phyloP scores from a whole-genome alignment of 2,113 vertebrate genomes.

The Syngnathoides biaculeatus region DNA sequence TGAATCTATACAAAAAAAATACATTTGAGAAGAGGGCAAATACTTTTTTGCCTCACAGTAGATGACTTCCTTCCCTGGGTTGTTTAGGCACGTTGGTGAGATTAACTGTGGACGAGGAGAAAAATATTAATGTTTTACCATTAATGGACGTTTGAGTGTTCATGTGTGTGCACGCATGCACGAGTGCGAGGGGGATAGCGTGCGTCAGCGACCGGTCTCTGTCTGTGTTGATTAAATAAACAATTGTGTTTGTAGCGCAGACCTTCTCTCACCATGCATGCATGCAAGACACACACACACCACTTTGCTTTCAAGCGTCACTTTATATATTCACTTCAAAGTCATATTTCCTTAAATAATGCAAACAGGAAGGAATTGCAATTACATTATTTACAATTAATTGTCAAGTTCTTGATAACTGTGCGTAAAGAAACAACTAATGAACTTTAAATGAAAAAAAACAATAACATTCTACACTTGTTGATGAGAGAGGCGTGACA shows the following conservation, averaged over 20 bases:
- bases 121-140: conserved; percentile 34
- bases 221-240: conserved; percentile 58
- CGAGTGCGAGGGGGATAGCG: conserved; percentile 9
- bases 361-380: neutral
- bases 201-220: conserved; percentile 30
- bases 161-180: conserved; percentile 6
- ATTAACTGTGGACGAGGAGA: conserved; percentile 18
- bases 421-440: neutral
- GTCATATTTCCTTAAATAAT: neutral
- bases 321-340: neutral
- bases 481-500: conserved; percentile 13
- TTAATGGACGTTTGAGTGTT: conserved; percentile 7
- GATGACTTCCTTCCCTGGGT: conserved; percentile 1
- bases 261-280: conserved; percentile 15
- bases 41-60: too few relatives aligned
- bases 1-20: too few relatives aligned
- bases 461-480: neutral
- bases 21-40: too few relatives aligned
- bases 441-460: neutral
- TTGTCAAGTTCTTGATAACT: neutral
- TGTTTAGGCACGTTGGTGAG: conserved; percentile 26
- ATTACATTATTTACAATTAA: too few relatives aligned
- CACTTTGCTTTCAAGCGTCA: neutral
- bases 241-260: conserved; percentile 43
- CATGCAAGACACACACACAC: conserved; percentile 15